Evolutionary conservation across 1,140 invertebrate genomes (phyloP).

Genomic region (Charaxes varanes): DNA sequence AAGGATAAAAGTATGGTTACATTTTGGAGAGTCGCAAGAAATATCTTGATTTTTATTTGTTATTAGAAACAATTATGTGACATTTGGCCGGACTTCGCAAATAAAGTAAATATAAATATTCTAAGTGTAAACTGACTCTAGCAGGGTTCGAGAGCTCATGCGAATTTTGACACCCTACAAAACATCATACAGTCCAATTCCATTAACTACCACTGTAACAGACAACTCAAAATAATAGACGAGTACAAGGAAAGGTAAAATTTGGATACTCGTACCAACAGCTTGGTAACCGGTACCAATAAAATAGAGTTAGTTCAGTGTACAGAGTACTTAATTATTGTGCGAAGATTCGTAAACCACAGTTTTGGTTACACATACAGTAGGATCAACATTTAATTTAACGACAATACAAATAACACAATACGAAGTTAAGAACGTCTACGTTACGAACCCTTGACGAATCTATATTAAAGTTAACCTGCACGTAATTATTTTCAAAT

Average conservation of each 20-base stretch:
- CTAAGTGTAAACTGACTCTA: constrained; percentile 16
- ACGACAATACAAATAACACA: constrained; percentile 10
- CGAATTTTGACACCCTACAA: constrained; percentile 24
- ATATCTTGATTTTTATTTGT: too few species aligned
- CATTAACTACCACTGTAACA: neutral
- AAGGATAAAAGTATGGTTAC: too few species aligned
- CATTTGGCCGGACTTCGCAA: too few species aligned
- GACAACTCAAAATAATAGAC: constrained; percentile 7
- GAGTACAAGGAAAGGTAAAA: constrained; percentile 6
- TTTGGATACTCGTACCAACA: constrained; percentile 5
- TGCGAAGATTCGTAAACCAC: constrained; percentile 9
- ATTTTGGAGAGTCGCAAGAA: too few species aligned
- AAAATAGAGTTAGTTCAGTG: constrained; percentile 6
- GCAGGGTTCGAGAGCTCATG: constrained; percentile 19
- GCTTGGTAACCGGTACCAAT: constrained; percentile 10
- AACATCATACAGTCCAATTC: constrained; percentile 6
- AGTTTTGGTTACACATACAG: constrained; percentile 10
- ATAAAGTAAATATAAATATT: neutral
- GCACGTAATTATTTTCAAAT: too few species aligned
- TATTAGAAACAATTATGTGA: too few species aligned
- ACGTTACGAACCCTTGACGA: constrained; percentile 12
- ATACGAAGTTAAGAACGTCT: constrained; percentile 11
- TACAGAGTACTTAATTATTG: constrained; percentile 8
- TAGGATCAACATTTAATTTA: constrained; percentile 8
- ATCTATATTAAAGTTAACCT: too few species aligned